These are phyloP conservation scores for Dryobotodes eremita DNA, from an alignment of 2,888 invertebrate species.

Conservation along the genomic window DNA sequence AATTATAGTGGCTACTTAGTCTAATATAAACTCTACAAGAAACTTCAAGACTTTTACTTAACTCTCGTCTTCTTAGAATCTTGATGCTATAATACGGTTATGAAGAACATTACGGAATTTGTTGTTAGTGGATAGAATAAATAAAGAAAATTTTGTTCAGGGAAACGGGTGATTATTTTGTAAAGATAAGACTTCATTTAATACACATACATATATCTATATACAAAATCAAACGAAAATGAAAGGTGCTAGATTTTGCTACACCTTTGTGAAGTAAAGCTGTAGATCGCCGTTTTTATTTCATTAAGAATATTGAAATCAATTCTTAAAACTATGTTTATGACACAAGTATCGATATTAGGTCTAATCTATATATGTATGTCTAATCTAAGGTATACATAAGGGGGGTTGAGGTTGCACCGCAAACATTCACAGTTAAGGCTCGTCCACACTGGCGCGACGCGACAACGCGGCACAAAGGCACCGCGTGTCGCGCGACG, in stretches of 20 bases:
- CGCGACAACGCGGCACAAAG: too few species aligned
- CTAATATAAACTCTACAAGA: slow-evolving; percentile 56
- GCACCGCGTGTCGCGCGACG: too few species aligned
- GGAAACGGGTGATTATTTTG: neutral
- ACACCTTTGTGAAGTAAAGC: too few species aligned
- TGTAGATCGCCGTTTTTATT: neutral
- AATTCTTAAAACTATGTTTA: neutral
- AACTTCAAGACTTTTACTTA: slow-evolving; percentile 53
- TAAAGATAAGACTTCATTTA: neutral
- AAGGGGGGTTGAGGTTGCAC: neutral
- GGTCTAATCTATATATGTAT: neutral
- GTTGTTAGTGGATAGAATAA: neutral
- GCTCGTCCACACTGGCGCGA: too few species aligned
- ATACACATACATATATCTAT: too few species aligned
- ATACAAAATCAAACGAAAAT: too few species aligned
- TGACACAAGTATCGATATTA: neutral
- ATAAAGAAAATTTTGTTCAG: neutral
- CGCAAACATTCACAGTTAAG: neutral
- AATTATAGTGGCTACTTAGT: slow-evolving; percentile 61
- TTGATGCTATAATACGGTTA: slow-evolving; percentile 30
- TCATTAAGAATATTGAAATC: neutral
- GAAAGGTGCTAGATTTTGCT: too few species aligned
- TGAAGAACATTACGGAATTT: neutral
- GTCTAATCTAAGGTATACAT: too few species aligned
- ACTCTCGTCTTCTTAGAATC: slow-evolving; percentile 33